Evolutionary conservation across 2,797 vertebrate species (phyloP).

Genomic region (Acipenser oxyrinchus): DNA sequence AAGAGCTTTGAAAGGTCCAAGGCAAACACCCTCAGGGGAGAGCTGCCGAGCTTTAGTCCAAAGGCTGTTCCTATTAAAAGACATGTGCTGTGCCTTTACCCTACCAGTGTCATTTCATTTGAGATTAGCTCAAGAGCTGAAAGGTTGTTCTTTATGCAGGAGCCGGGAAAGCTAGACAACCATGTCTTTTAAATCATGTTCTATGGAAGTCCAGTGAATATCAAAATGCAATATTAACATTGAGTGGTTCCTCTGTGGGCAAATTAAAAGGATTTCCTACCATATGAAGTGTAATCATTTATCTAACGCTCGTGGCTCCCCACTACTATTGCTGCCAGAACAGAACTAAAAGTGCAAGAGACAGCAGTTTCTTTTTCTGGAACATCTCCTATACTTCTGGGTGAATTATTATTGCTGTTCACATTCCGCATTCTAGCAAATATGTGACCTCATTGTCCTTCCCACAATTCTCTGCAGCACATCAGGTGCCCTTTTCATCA

Average conservation of each 20-base stretch:
- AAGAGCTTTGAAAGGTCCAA: no score
- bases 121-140: no score
- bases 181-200: neutral
- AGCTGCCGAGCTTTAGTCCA: no score
- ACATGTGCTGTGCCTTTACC: no score
- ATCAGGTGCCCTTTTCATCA: neutral
- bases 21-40: no score
- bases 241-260: neutral
- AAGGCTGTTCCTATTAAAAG: no score
- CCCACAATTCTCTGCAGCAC: neutral
- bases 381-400: neutral
- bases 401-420: conserved; percentile 1
- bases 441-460: conserved; percentile 7
- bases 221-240: neutral
- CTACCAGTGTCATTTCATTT: no score
- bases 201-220: neutral
- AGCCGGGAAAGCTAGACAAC: conserved; percentile 4
- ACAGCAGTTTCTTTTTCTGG: neutral
- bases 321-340: neutral
- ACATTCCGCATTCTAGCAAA: neutral
- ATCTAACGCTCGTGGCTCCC: neutral
- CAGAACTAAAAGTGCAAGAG: neutral
- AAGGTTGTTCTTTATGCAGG: neutral
- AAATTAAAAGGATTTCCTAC: neutral
- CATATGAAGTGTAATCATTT: conserved; percentile 2